A percentile compares a stretch with the other conserved stretches of the same genome.
Evolutionary conservation across 2,113 vertebrate genomes (phyloP).

Genomic region (Stercorarius parasiticus): DNA sequence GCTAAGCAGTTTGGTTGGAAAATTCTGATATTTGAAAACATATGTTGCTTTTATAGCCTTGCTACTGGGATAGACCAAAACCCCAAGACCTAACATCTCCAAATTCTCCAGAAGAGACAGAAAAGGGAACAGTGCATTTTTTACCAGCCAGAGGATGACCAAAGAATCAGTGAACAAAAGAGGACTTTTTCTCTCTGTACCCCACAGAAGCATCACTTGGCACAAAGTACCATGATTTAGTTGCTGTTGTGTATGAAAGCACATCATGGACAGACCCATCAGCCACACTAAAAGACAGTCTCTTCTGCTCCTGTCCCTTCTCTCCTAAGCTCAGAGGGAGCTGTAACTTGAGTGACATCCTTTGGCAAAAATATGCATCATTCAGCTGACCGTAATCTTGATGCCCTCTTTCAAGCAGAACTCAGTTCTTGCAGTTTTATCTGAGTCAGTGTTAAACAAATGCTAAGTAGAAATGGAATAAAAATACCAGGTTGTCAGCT

Average conservation of each 20-base stretch:
- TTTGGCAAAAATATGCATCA: not conserved
- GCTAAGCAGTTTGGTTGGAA: not conserved
- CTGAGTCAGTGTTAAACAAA: slow-evolving; percentile 6
- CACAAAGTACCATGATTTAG: not conserved
- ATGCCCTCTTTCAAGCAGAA: not conserved
- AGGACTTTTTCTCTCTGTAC: not conserved
- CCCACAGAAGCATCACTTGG: not conserved
- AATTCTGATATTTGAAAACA: not conserved
- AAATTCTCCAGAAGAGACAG: not conserved
- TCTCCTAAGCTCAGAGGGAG: not conserved
- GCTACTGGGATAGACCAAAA: not conserved
- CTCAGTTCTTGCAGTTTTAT: not conserved
- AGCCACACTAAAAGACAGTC: not conserved
- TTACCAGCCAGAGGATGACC: not conserved
- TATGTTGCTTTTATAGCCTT: not conserved
- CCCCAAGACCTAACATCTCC: not conserved
- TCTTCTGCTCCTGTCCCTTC: not conserved
- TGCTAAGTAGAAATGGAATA: not conserved
- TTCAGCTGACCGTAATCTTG: not conserved
- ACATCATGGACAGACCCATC: not conserved
- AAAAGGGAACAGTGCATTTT: not conserved
- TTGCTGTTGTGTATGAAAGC: not conserved
- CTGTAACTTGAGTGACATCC: not conserved
- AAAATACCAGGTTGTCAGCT: slow-evolving; percentile 18
- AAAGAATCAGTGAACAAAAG: not conserved